phyloP scores from a whole-genome alignment of 2,797 vertebrate genomes.

The Enteromius anoplus region DNA sequence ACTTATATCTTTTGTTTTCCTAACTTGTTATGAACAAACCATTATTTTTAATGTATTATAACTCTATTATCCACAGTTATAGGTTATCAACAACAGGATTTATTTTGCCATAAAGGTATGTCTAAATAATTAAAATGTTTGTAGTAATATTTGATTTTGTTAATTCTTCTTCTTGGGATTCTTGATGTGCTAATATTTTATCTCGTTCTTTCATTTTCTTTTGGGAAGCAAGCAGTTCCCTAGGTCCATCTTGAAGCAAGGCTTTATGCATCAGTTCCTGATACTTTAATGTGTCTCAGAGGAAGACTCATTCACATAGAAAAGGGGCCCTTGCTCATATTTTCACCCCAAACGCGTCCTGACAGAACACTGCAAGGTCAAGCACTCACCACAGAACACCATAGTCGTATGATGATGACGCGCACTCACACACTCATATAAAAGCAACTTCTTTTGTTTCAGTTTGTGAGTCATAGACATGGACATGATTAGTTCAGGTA shows the following conservation, averaged over 20 bases:
- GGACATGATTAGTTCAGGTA: constrained; percentile 35
- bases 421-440: neutral
- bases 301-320: constrained; percentile 43
- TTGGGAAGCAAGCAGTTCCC: constrained; percentile 32
- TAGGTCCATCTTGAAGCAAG: constrained; percentile 45
- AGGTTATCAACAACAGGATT: neutral
- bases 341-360: constrained; percentile 36
- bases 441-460: constrained; percentile 21
- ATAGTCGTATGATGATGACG: constrained; percentile 33
- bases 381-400: constrained; percentile 27
- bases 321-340: constrained; percentile 44
- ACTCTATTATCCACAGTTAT: neutral
- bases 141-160: neutral
- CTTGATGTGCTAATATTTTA: constrained; percentile 3
- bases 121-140: neutral
- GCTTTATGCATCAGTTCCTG: constrained; percentile 52
- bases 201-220: constrained; percentile 30
- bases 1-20: neutral
- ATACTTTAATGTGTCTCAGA: constrained; percentile 50
- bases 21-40: neutral
- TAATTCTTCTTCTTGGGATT: neutral
- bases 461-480: constrained; percentile 26
- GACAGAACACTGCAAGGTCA: constrained; percentile 49
- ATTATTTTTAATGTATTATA: neutral
- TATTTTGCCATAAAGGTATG: neutral